Percentiles rank a stretch among this genome's conserved stretches.
Evolutionary conservation across 2,113 vertebrate species (phyloP).

Genomic region (Camelus dromedarius): DNA sequence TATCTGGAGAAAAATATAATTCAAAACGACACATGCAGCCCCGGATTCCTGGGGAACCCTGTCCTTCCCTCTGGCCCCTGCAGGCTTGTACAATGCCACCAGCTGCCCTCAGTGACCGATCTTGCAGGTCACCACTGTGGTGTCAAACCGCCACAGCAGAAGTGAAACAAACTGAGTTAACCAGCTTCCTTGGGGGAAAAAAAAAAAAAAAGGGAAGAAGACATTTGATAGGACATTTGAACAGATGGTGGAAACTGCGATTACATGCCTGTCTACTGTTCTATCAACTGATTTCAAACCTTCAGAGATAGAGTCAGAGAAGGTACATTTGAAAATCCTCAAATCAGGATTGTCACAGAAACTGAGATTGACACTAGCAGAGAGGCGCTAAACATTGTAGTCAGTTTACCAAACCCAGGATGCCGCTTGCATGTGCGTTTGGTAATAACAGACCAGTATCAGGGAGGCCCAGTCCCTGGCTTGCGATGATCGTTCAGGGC

Average conservation of each 20-base stretch:
- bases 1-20: no score
- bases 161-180: background rate
- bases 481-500: background rate
- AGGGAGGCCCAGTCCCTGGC: slow-evolving; percentile 63
- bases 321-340: background rate
- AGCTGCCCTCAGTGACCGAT: background rate
- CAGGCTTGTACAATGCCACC: background rate
- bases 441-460: slow-evolving; percentile 78
- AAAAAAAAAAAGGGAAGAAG: background rate
- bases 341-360: slow-evolving; percentile 94
- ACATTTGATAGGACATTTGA: background rate
- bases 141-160: background rate
- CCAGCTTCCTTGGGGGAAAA: background rate
- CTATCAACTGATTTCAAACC: background rate
- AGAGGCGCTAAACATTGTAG: slow-evolving; percentile 91
- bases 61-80: no score
- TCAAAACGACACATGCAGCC: background rate
- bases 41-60: background rate
- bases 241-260: background rate
- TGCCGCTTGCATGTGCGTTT: slow-evolving; percentile 76
- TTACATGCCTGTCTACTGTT: background rate
- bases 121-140: background rate
- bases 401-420: slow-evolving; percentile 66
- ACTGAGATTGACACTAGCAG: slow-evolving; percentile 94
- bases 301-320: background rate